Percentiles rank a stretch among this genome's conserved stretches.
phyloP scores from a whole-genome alignment of 2,797 vertebrate species.

The Microctenopoma steveboyesi region DNA sequence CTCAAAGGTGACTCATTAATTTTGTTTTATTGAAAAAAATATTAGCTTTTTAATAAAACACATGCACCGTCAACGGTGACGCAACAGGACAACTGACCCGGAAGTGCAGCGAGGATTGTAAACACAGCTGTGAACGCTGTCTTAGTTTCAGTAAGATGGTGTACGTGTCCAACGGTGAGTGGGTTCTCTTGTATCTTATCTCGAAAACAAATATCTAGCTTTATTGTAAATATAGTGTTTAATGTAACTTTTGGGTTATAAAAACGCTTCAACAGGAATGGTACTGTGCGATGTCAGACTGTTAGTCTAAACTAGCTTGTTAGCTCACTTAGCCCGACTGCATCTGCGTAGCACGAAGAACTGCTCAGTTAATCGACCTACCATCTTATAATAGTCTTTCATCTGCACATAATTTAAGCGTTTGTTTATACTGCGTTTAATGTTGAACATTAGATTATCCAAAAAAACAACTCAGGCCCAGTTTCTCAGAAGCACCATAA shows the following conservation, averaged over 20 bases:
- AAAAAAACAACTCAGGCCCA: neutral
- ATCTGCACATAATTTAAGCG: accelerated
- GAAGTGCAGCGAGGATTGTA: constrained; percentile 45
- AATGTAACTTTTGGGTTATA: too few relatives aligned
- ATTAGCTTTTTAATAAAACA: neutral
- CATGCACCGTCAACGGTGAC: neutral
- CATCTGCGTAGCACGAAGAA: neutral
- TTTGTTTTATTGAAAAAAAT: neutral
- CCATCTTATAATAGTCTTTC: neutral
- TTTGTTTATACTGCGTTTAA: neutral
- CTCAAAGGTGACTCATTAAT: neutral
- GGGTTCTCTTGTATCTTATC: neutral
- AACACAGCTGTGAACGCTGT: constrained; percentile 53
- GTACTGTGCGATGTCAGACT: neutral
- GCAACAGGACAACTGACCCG: constrained; percentile 21
- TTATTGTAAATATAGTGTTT: accelerated
- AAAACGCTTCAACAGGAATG: neutral
- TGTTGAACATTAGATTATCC: neutral
- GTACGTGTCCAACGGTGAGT: constrained; percentile 86
- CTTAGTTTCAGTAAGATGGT: constrained; percentile 69
- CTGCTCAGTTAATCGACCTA: neutral
- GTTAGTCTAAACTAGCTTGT: neutral
- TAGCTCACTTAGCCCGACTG: neutral
- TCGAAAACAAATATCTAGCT: accelerated
- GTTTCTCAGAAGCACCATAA: neutral